Percentiles rank a stretch among this genome's conserved stretches.
Conservation (phyloP, 2,888 invertebrate genomes). For the Notodonta ziczac region DNA sequence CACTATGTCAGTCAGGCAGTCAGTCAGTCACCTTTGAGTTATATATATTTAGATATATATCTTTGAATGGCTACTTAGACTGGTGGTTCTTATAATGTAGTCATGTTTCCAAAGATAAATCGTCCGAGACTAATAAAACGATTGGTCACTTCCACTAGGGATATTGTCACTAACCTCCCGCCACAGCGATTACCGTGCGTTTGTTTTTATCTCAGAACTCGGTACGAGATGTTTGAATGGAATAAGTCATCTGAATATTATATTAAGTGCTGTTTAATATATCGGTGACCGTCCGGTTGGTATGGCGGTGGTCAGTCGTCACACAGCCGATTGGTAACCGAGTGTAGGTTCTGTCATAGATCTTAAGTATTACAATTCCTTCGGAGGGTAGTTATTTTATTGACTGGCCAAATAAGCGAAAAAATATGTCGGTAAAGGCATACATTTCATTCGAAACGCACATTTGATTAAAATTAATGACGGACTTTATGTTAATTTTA, state of each 20-base stretch:
- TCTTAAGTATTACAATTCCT: too few relatives aligned
- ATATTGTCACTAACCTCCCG: constrained; percentile 15
- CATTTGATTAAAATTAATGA: too few relatives aligned
- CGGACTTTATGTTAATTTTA: too few relatives aligned
- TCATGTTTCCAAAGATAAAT: not conserved
- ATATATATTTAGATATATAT: too few relatives aligned
- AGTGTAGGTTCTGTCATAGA: not conserved
- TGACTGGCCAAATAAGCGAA: too few relatives aligned
- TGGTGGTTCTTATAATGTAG: too few relatives aligned
- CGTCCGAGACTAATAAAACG: not conserved
- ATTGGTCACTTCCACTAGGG: not conserved
- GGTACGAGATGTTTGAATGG: constrained; percentile 4
- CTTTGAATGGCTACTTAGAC: too few relatives aligned
- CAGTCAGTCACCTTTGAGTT: too few relatives aligned
- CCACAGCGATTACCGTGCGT: constrained; percentile 2
- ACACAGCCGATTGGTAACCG: not conserved
- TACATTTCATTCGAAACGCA: too few relatives aligned
- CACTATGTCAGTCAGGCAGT: too few relatives aligned
- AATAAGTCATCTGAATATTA: constrained; percentile 7
- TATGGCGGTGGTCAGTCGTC: constrained; percentile 1
- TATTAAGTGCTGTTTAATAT: constrained; percentile 6
- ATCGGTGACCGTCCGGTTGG: constrained; percentile 3
- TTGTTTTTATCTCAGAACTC: constrained; percentile 6
- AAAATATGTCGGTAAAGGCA: too few relatives aligned
- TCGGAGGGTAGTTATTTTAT: too few relatives aligned